These are phyloP conservation scores for Scelioninae gen. 1 DNA, from an alignment of 2,888 invertebrate species.

Conservation along the genomic window DNA sequence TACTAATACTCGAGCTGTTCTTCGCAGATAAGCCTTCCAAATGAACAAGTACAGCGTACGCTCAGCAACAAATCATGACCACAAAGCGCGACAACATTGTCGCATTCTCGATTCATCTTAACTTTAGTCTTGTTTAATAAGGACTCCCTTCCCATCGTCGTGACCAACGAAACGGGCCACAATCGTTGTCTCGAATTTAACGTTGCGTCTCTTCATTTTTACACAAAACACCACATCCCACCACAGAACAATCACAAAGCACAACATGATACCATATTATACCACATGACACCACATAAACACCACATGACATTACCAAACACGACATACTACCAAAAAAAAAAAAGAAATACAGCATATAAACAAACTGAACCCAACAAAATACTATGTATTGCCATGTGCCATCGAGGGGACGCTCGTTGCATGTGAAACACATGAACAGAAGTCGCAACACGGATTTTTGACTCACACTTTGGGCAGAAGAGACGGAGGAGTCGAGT, in stretches of 20 bases:
- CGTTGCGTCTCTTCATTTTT: conserved; percentile 40
- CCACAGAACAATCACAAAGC: no score
- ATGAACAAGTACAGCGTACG: conserved; percentile 80
- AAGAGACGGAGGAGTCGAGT: conserved; percentile 46
- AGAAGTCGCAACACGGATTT: conserved; percentile 40
- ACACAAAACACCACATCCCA: no score
- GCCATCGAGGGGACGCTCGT: conserved; percentile 60
- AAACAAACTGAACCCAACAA: conserved; percentile 22
- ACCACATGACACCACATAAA: conserved; percentile 4
- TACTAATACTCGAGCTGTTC: conserved; percentile 87
- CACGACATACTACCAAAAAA: conserved; percentile 32
- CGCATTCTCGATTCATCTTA: conserved; percentile 74
- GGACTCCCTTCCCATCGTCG: conserved; percentile 68
- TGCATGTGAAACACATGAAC: conserved; percentile 60
- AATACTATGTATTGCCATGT: conserved; percentile 47
- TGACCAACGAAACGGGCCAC: conserved; percentile 82
- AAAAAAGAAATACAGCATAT: conserved; percentile 14
- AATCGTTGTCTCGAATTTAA: conserved; percentile 47
- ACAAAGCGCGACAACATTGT: conserved; percentile 76
- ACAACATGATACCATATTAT: no score
- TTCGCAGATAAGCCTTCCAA: conserved; percentile 77
- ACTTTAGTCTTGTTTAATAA: conserved; percentile 70
- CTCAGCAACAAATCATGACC: conserved; percentile 80
- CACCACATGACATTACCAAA: no score
- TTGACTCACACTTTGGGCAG: conserved; percentile 36